Evolutionary conservation across 2,113 vertebrate species (phyloP).

Genomic region (Petrocephalus zakoni): DNA sequence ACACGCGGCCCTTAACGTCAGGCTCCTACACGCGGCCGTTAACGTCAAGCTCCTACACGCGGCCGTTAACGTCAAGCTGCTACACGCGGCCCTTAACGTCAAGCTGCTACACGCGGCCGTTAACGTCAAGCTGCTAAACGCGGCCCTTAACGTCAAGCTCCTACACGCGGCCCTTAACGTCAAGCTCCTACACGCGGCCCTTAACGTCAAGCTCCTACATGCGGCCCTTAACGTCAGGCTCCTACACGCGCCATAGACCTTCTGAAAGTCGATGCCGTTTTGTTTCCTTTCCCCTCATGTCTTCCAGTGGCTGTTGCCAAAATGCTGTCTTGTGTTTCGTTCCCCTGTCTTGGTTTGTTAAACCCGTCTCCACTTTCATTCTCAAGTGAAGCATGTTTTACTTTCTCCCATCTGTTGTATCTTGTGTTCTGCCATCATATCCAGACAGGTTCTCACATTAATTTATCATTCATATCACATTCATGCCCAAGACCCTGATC

Average conservation of each 20-base stretch:
- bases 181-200: background rate
- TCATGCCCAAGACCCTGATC: background rate
- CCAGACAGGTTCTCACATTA: background rate
- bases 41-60: background rate
- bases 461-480: background rate
- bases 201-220: background rate
- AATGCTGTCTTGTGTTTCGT: background rate
- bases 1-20: background rate
- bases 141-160: background rate
- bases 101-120: background rate
- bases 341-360: background rate
- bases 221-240: too few relatives aligned
- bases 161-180: too few relatives aligned
- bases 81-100: background rate
- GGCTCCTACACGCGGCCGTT: background rate
- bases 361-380: background rate
- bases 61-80: too few relatives aligned
- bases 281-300: background rate
- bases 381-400: background rate
- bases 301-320: background rate
- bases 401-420: background rate
- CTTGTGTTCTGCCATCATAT: background rate
- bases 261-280: background rate
- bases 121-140: too few relatives aligned
- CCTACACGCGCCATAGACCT: background rate